Evolutionary conservation across 2,888 invertebrate species (phyloP), one percentile per base, ranked within the genome.

Genomic region (Plebejus melissa): DNA sequence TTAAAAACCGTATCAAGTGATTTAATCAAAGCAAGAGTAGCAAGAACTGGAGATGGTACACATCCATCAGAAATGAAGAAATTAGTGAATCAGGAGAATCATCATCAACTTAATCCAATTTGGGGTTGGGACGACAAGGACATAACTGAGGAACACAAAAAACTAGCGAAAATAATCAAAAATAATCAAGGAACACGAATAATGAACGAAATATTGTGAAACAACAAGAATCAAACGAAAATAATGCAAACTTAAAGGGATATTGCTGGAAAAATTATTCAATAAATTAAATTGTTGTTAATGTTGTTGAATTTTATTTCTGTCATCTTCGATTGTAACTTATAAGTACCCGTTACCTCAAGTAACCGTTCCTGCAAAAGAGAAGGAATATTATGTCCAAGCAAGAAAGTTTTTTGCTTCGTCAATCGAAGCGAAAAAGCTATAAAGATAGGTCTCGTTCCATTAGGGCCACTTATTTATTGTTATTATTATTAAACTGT

Each of bases 111-210:
- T 58, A 94, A 94, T 76, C 90, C 94, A 4, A 86, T 95, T n/a
- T 97, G 97, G 97, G 97, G 97, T 0, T 98, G 97, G 97, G 97
- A 96, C 54, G 97, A 97, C 84, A 87, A 90, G 76, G 97, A 97
- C 80, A 96, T 97, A 94, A 89, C 94, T 0, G 94, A 94, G 1
- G 96, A 96, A 74, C 97, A 97, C 76, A 94, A 94, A 78, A 86
- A 93, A 76, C 83, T 93, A 58, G 95, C 94, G 0, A 87, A 92
- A 84, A 91, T 94, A n/a, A 84, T 82, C n/a, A 32, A 22, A 0
- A 65, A 5, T 13, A 65, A 65, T 11, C 65, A 1, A 65, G 65
- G 32, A 65, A 11, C 65, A 65, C n/a, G 13, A 7, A 58, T 7
- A 58, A 65, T 28, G 3, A 65, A 65, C 22, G 13, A n/a, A n/a